Conservation (phyloP, 2,888 invertebrate genomes). For the Tanytarsus gracilentus region DNA sequence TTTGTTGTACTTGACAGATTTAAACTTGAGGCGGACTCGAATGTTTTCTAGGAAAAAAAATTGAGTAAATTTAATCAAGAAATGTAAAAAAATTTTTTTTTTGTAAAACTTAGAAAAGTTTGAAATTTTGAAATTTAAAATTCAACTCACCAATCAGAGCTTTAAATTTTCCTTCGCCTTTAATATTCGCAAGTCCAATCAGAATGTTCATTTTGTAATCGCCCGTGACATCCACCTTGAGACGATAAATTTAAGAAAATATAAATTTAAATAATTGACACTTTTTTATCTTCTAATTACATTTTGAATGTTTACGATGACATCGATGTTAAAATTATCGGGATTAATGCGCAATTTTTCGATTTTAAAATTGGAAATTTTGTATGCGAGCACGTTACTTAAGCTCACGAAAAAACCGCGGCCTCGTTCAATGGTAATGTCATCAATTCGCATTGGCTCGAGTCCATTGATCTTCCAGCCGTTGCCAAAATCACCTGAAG, state of each 20-base stretch:
- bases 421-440: conserved; percentile 12
- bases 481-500: conserved; percentile 14
- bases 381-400: neutral
- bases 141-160: neutral
- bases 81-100: neutral
- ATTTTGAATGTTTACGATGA: neutral
- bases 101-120: neutral
- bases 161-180: conserved; percentile 17
- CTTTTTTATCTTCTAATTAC: no score
- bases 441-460: neutral
- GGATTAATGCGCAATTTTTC: neutral
- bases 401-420: neutral
- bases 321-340: neutral
- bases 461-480: neutral
- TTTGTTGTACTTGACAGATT: neutral
- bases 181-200: neutral
- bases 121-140: neutral
- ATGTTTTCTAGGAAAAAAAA: neutral
- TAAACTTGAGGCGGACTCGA: neutral
- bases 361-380: conserved; percentile 9
- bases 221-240: neutral
- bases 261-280: no score
- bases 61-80: neutral
- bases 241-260: no score
- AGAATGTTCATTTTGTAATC: conserved; percentile 1